Percentiles rank a stretch among this genome's conserved stretches.
Evolutionary conservation across 2,888 invertebrate genomes (phyloP).

Genomic region (Ormyrus nitidulus): DNA sequence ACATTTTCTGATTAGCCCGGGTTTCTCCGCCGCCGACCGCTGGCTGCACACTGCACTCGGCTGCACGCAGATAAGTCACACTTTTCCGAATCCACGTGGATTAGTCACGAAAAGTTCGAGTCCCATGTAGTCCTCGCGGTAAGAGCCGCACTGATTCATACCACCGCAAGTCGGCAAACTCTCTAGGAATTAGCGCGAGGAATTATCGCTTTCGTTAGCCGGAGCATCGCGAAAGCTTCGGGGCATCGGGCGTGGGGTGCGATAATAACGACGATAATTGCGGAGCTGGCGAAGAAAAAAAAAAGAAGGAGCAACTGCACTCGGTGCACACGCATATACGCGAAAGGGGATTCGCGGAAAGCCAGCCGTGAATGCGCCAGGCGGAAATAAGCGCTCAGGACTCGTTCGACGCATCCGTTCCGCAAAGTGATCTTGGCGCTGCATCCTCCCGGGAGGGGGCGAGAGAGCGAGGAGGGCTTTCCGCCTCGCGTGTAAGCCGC

Average conservation of each 20-base stretch:
- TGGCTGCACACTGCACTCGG: not conserved
- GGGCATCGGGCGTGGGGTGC: not conserved
- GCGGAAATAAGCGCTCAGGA: conserved; percentile 42
- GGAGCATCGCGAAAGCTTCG: not conserved
- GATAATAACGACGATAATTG: not conserved
- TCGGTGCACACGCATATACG: not conserved
- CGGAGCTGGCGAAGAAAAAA: not conserved
- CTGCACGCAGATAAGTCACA: not conserved
- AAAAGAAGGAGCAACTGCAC: not conserved
- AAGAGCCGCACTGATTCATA: not conserved
- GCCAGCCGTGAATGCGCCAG: not conserved
- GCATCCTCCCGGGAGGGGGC: too few species aligned
- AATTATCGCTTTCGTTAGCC: not conserved
- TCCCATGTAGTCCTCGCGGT: not conserved
- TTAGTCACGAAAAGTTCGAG: not conserved
- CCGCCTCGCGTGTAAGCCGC: conserved; percentile 42
- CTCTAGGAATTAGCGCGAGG: not conserved
- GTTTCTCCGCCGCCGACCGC: not conserved
- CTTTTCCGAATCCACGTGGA: not conserved
- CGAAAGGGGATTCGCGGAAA: conserved; percentile 7
- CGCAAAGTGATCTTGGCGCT: conserved; percentile 31
- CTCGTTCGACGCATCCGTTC: conserved; percentile 47
- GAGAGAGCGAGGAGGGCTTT: not conserved
- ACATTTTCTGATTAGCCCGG: not conserved
- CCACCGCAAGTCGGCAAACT: not conserved